These are phyloP conservation scores for Eptesicus fuscus DNA, from an alignment of 2,113 vertebrate genomes.

Conservation along the genomic window DNA sequence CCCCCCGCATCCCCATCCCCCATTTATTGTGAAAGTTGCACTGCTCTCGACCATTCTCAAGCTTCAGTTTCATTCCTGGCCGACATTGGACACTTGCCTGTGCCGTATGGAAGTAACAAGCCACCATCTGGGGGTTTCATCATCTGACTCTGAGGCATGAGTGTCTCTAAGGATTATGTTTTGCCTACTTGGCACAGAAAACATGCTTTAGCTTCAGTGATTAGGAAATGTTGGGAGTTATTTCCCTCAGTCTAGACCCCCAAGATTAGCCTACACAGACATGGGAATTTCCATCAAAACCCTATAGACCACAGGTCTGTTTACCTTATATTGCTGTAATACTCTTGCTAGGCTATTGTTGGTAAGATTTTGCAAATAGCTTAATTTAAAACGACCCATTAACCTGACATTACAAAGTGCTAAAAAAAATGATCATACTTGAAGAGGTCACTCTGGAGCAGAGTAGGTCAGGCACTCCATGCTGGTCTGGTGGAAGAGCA, in stretches of 20 bases:
- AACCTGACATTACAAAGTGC: neutral
- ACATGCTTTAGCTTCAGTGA: slow-evolving; percentile 65
- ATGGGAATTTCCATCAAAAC: neutral
- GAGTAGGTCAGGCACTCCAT: neutral
- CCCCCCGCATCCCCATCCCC: neutral
- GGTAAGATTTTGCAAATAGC: neutral
- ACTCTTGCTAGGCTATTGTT: slow-evolving; percentile 28
- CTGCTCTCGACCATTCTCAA: neutral
- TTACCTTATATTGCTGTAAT: neutral
- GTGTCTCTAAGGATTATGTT: slow-evolving; percentile 44
- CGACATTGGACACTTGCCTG: neutral
- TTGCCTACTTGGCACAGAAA: slow-evolving; percentile 66
- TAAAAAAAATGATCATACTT: neutral
- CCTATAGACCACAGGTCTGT: neutral
- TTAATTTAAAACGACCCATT: neutral
- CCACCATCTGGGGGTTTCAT: slow-evolving; percentile 79
- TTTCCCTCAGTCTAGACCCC: slow-evolving; percentile 23
- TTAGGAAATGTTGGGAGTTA: slow-evolving; percentile 53
- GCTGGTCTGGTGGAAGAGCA: neutral
- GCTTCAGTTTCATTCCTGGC: slow-evolving; percentile 43
- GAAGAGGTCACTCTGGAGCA: neutral
- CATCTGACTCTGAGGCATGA: slow-evolving; percentile 14
- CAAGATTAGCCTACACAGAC: slow-evolving; percentile 9
- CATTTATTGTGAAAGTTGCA: slow-evolving; percentile 13
- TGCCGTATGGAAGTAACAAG: slow-evolving; percentile 73